Evolutionary conservation across 2,888 invertebrate species (phyloP).

Genomic region (Keiferia lycopersicella): DNA sequence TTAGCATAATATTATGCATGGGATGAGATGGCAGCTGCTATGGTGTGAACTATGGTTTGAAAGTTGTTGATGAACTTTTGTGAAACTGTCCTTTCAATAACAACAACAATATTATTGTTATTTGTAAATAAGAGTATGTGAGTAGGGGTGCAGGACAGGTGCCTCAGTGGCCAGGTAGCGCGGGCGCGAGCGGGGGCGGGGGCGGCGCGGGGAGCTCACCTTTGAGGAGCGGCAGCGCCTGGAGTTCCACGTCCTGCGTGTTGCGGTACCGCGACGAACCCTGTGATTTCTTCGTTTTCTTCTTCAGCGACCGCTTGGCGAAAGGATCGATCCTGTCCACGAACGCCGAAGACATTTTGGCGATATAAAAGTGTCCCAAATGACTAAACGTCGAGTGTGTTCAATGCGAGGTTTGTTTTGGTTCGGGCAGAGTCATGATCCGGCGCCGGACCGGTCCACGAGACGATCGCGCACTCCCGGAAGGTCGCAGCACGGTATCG

Average conservation of each 20-base stretch:
- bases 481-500: conserved; percentile 76
- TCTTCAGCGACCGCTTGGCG: conserved; percentile 98
- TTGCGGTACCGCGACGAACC: conserved; percentile 99
- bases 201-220: conserved; percentile 82
- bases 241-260: conserved; percentile 98
- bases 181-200: conserved; percentile 18
- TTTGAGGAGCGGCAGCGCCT: conserved; percentile 97
- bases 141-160: neutral
- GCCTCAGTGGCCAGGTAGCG: neutral
- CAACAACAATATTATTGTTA: conserved; percentile 21
- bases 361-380: conserved; percentile 76
- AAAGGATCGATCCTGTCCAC: conserved; percentile 99
- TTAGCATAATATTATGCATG: conserved; percentile 16
- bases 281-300: conserved; percentile 99
- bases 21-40: neutral
- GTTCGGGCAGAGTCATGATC: conserved; percentile 79
- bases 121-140: conserved; percentile 16
- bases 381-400: conserved; percentile 75
- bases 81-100: neutral
- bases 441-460: conserved; percentile 74
- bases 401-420: conserved; percentile 78
- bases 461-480: conserved; percentile 76
- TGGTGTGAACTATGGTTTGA: neutral
- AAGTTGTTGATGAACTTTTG: neutral
- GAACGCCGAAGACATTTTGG: conserved; percentile 90